phyloP scores from a whole-genome alignment of 2,797 vertebrate genomes.

The Scolopax rusticola region DNA sequence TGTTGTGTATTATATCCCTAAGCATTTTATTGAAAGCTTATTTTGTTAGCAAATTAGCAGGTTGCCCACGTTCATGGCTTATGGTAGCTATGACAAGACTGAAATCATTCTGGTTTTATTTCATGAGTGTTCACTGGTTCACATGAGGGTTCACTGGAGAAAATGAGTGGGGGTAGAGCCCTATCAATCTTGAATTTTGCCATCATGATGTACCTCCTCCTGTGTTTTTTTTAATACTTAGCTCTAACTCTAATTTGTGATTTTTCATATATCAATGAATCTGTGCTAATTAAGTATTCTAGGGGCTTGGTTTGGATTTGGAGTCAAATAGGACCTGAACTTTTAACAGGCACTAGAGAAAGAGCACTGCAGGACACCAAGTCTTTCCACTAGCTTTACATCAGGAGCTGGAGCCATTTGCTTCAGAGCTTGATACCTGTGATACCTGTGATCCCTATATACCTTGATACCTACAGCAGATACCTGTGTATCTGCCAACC shows the following conservation, averaged over 20 bases:
- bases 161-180: background rate
- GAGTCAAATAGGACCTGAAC: background rate
- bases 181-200: background rate
- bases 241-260: background rate
- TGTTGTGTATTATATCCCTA: background rate
- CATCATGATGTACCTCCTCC: background rate
- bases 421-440: background rate
- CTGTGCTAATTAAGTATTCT: background rate
- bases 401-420: background rate
- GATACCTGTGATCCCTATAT: too few species aligned
- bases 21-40: background rate
- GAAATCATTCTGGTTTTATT: background rate
- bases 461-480: too few species aligned
- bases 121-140: background rate
- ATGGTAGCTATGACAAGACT: background rate
- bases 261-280: background rate
- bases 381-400: background rate
- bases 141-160: background rate
- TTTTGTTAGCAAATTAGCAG: constrained; percentile 1
- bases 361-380: background rate
- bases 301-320: background rate
- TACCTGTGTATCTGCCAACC: background rate
- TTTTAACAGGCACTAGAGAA: background rate
- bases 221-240: background rate
- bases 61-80: background rate